Percentiles rank a stretch among this genome's conserved stretches.
Evolutionary conservation across 2,113 vertebrate genomes (phyloP).

Genomic region (Cisticola juncidis): DNA sequence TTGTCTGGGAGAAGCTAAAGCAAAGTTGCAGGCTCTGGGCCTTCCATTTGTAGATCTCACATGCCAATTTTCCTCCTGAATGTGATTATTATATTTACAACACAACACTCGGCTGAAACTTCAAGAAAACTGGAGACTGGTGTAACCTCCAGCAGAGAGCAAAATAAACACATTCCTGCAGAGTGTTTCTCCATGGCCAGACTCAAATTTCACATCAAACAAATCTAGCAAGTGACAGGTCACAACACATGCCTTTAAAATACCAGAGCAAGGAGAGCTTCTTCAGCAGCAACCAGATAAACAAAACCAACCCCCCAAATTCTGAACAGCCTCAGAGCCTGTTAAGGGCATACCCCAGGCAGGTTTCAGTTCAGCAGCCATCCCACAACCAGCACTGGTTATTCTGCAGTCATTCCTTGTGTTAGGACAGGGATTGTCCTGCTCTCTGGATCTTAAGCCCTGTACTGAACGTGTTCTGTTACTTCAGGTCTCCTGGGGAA

Average conservation of each 20-base stretch:
- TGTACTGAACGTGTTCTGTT: neutral
- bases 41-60: neutral
- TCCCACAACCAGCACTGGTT: neutral
- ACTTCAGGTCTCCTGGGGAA: neutral
- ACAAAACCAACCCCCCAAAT: neutral
- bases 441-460: neutral
- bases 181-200: neutral
- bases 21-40: neutral
- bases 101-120: neutral
- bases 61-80: neutral
- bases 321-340: neutral
- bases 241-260: neutral
- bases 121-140: neutral
- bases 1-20: neutral
- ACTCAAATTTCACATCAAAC: constrained; percentile 22
- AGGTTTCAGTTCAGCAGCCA: neutral
- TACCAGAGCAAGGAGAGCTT: constrained; percentile 6
- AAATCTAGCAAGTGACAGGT: constrained; percentile 3
- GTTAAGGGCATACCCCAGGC: neutral
- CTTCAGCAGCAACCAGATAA: neutral
- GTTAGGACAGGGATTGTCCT: neutral
- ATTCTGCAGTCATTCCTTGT: neutral
- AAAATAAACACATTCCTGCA: constrained; percentile 26
- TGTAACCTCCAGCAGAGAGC: constrained; percentile 10
- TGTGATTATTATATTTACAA: neutral